Evolutionary conservation across 1,140 invertebrate species (phyloP), one percentile per base, ranked within the genome.

Genomic region (Drosophila cardini): DNA sequence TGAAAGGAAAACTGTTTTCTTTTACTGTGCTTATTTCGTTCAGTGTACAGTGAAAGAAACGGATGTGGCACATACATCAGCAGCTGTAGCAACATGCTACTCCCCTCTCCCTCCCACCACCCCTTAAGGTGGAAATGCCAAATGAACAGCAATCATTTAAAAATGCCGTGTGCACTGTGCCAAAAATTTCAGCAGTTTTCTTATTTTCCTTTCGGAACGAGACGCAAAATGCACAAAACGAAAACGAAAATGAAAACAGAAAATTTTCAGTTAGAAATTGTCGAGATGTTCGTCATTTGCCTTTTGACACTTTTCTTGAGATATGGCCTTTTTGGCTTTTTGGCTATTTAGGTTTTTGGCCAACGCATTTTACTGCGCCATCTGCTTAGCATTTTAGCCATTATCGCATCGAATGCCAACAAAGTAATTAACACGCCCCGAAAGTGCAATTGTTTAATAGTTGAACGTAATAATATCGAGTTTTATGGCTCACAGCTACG

Each of bases 341-440:
- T 5, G 21, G 21, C 21, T 26, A 26, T 26, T 26, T 26, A 43
- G 13, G n/a, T 18, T 18, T 45, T 9, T 45, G 15, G 15, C 7
- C 36, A 11, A 57, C 52, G 52, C 53, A 67, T 67, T 58, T 58
- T 36, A 55, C 50, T 62, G 10, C 42, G 10, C 30, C 43, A 15
- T 11, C 43, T 8, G 6, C 42, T 16, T 45, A 11, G 21, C 34
- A 15, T 45, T 45, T 64, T 21, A 15, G 38, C 38, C 38, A 32
- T 13, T 56, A 26, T 26, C 21, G 21, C 21, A 26, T 65, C 38
- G 61, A 48, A 18, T 65, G 84, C 42, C 73, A 74, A 26, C 73
- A 74, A 26, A 74, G 81, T 85, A 86, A 81, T 85, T 85, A 75
- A 72, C 53, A 43, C 38, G 45, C 48, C 18, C 1, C 21, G 21